These are phyloP conservation scores for Carposina sasakii DNA, from an alignment of 1,140 invertebrate species.

Conservation along the genomic window DNA sequence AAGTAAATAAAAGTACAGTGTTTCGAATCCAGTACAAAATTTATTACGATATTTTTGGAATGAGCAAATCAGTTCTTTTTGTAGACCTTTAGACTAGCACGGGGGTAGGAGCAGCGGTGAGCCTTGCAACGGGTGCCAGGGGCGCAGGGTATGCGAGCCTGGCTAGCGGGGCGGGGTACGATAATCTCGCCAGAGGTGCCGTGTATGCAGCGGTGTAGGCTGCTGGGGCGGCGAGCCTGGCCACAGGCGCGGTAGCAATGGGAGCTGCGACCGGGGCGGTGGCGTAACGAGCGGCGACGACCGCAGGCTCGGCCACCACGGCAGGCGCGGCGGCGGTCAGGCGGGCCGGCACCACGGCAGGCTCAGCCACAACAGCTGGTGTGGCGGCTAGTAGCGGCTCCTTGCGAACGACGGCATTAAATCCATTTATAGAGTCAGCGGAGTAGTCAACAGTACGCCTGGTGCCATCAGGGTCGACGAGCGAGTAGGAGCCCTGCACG, in stretches of 20 bases:
- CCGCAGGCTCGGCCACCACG: neutral
- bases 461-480: conserved; percentile 78
- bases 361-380: conserved; percentile 42
- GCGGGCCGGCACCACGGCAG: conserved; percentile 33
- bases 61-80: no score
- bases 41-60: no score
- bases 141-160: conserved; percentile 23
- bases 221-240: conserved; percentile 1
- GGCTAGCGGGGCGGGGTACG: conserved; percentile 23
- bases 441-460: conserved; percentile 80
- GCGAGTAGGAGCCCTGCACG: conserved; percentile 76
- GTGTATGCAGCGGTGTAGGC: conserved; percentile 30
- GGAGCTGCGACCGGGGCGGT: neutral
- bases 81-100: no score
- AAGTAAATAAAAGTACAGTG: no score
- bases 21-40: no score
- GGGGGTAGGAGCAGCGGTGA: conserved; percentile 12
- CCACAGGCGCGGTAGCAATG: neutral
- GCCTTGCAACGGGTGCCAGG: conserved; percentile 16
- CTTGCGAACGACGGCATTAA: conserved; percentile 71
- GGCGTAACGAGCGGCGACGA: neutral
- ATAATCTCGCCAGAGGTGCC: conserved; percentile 23
- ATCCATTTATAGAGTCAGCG: conserved; percentile 71
- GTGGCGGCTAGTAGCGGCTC: conserved; percentile 53
- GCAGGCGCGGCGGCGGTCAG: conserved; percentile 23